Conservation (phyloP, 2,797 vertebrate species). For the Helarctos malayanus region DNA sequence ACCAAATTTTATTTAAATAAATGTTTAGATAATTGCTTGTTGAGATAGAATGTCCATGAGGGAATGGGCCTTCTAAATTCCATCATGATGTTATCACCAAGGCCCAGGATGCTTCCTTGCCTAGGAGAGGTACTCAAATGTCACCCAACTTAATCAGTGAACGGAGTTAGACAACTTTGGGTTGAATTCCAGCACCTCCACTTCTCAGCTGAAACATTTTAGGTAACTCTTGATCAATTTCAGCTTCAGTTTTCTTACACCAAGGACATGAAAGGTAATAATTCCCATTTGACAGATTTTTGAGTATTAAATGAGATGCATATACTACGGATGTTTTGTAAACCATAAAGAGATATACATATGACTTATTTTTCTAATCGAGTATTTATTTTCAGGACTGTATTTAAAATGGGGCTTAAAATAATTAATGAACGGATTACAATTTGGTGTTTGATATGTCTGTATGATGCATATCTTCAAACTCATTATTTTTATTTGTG, state of each 20-base stretch:
- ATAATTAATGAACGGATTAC: background rate
- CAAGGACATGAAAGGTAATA: background rate
- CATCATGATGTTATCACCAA: background rate
- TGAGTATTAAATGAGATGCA: background rate
- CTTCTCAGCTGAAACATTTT: background rate
- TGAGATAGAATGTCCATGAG: background rate
- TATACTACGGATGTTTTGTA: background rate
- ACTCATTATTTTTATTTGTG: background rate
- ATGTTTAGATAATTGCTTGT: background rate
- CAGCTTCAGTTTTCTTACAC: background rate
- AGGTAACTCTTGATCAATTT: background rate
- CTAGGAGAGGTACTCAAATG: background rate
- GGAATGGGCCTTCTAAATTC: background rate
- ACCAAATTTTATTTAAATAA: background rate
- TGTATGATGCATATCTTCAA: background rate
- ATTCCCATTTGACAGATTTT: background rate
- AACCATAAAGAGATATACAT: background rate
- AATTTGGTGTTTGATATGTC: background rate
- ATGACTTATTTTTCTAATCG: slow-evolving; percentile 1
- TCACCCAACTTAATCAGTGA: background rate
- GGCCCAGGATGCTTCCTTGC: background rate
- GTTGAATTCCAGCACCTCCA: background rate
- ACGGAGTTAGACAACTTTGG: background rate
- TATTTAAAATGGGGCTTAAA: background rate
- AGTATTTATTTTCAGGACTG: background rate